Percentiles rank a stretch among this genome's conserved stretches.
Evolutionary conservation across 2,888 invertebrate species (phyloP).

Genomic region (Acrocyrtus sp.): DNA sequence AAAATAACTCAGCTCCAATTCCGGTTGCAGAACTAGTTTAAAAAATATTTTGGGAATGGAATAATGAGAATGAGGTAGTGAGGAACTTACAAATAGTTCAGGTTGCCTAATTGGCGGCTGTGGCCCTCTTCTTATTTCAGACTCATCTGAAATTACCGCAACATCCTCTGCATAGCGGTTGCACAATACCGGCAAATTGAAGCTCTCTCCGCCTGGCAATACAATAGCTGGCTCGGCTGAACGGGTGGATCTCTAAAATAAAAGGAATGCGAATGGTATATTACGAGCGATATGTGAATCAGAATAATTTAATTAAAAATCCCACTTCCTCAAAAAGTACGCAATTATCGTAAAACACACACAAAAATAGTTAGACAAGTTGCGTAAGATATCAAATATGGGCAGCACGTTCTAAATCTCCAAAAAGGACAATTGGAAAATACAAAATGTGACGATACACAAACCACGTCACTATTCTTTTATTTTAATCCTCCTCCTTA

Average conservation of each 20-base stretch:
- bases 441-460: neutral
- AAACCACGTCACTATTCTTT: neutral
- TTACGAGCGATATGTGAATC: too few relatives aligned
- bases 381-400: neutral
- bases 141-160: constrained; percentile 44
- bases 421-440: neutral
- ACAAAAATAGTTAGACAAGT: too few relatives aligned
- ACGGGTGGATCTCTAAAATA: constrained; percentile 59
- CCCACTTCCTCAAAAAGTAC: constrained; percentile 12
- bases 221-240: constrained; percentile 56
- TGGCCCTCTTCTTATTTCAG: constrained; percentile 34
- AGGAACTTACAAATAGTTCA: constrained; percentile 44
- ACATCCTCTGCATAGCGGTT: constrained; percentile 63
- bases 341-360: neutral
- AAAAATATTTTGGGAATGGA: too few relatives aligned
- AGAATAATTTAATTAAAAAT: too few relatives aligned
- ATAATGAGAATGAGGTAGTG: too few relatives aligned
- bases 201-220: constrained; percentile 46
- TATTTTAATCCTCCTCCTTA: constrained; percentile 9
- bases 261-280: too few relatives aligned
- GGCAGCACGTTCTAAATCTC: constrained; percentile 19
- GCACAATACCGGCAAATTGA: constrained; percentile 56
- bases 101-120: constrained; percentile 34
- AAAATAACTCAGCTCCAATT: too few relatives aligned
- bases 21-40: too few relatives aligned